Evolutionary conservation across 2,113 vertebrate genomes (phyloP), one percentile per base, ranked within the genome.

Genomic region (Sapajus apella): DNA sequence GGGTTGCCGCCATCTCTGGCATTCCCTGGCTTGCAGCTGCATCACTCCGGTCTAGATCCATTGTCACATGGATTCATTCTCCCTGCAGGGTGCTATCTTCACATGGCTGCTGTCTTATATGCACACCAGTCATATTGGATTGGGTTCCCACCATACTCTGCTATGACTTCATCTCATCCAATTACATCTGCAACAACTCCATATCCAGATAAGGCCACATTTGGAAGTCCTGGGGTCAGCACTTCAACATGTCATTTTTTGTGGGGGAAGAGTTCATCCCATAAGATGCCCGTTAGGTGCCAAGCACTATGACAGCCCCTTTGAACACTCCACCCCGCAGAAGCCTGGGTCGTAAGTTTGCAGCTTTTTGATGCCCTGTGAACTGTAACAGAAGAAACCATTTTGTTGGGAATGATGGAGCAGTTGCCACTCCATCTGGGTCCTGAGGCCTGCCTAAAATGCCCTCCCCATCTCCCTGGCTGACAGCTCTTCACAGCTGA

Each of bases 1-100:
- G 27, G 58, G 16, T 47, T 37, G 27, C 56, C 43, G 25, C 4
- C 1, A 0, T 6, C 23, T 9, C 0, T 32, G 6, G 40, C 43
- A 13, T n/a, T 50, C 90, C 35, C 43, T 88, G 77, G 27, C 79
- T 56, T 61, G 32, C 3, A 9, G n/a, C 23, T 3, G 6, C 43
- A 20, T 76, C 40, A 1, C 21, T 47, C 9, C 27, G 5, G 0
- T 87, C 88, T 82, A 75, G 52, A 32, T 40, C 56, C n/a, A 3
- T 40, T 18, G 11, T 79, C 25, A 52, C 9, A 0, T 3, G 7
- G 8, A 30, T 64, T 32, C 21, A 0, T 37, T 52, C 55, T 50
- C 37, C 14, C 45, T 45, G 0, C 1, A 4, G 18, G 17, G 66
- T 55, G 50, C 61, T 6, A 4, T 56, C 25, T 58, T 56, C n/a